phyloP scores from a whole-genome alignment of 2,113 vertebrate species.

The Elachura formosa region DNA sequence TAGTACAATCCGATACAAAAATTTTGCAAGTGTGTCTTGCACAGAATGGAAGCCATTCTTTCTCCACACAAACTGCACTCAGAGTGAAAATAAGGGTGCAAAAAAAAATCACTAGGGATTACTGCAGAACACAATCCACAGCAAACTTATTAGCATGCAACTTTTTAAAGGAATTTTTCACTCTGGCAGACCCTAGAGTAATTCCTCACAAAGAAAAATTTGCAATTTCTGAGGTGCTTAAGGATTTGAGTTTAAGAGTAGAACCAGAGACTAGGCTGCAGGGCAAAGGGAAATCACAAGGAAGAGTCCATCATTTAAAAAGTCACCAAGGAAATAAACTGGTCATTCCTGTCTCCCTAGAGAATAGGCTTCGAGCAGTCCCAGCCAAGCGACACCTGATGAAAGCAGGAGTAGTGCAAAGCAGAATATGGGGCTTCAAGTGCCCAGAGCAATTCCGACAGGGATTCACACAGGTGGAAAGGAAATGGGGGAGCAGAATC shows the following conservation, averaged over 20 bases:
- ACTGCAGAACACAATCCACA: neutral
- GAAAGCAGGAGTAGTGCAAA: neutral
- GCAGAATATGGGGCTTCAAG: rapidly evolving
- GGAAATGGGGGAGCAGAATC: neutral
- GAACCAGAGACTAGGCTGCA: neutral
- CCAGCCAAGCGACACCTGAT: neutral
- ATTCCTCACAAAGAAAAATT: neutral
- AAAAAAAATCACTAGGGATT: neutral
- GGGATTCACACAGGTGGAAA: neutral
- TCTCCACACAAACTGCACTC: neutral
- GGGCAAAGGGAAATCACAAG: neutral
- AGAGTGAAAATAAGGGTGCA: neutral
- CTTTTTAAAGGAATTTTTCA: neutral
- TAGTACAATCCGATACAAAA: neutral
- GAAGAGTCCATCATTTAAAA: neutral
- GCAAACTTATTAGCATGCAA: neutral
- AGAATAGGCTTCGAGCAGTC: neutral
- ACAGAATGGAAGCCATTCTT: neutral
- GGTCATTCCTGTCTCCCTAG: neutral
- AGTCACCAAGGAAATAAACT: neutral
- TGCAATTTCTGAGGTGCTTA: neutral
- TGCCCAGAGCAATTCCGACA: neutral
- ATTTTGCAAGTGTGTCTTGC: neutral
- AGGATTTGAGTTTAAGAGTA: neutral
- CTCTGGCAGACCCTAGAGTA: neutral